A percentile compares a stretch with the other conserved stretches of the same genome.
phyloP scores from a whole-genome alignment of 1,140 invertebrate species.

The Lamellibrachia luymesi region DNA sequence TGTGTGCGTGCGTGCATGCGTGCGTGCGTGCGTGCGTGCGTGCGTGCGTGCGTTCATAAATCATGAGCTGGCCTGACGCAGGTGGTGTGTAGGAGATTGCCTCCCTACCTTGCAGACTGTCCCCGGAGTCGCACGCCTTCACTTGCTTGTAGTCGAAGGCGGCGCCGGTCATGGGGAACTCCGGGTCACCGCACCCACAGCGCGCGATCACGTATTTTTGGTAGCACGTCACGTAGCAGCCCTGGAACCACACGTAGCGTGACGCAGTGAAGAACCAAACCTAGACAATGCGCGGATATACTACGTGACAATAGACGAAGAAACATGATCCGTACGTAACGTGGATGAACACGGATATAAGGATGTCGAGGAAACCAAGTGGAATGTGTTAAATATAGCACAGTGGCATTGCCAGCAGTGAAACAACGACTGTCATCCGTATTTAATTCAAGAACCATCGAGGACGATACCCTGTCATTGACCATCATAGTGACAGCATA shows the following conservation, averaged over 20 bases:
- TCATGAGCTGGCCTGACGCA: not conserved
- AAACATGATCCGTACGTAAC: not conserved
- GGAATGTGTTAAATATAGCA: too few relatives aligned
- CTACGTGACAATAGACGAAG: not conserved
- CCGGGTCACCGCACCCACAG: conserved; percentile 16
- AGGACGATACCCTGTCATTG: too few relatives aligned
- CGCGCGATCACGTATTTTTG: conserved; percentile 19
- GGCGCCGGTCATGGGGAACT: conserved; percentile 15
- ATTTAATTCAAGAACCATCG: too few relatives aligned
- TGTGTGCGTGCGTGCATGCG: too few relatives aligned
- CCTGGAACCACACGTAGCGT: not conserved
- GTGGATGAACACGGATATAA: too few relatives aligned
- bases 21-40: not conserved
- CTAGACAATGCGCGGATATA: not conserved
- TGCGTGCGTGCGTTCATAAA: too few relatives aligned
- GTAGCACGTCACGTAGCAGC: conserved; percentile 23
- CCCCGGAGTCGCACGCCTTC: not conserved
- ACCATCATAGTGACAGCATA: too few relatives aligned
- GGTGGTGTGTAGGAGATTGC: not conserved
- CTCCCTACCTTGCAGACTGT: conserved; percentile 9
- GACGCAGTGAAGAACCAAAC: not conserved
- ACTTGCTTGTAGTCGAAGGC: conserved; percentile 15
- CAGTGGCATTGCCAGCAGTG: too few relatives aligned
- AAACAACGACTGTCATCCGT: too few relatives aligned
- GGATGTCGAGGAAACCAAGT: too few relatives aligned